A percentile compares a stretch with the other conserved stretches of the same genome.
Evolutionary conservation across 2,888 invertebrate species (phyloP).

Genomic region (Dastarcus helophoroides): DNA sequence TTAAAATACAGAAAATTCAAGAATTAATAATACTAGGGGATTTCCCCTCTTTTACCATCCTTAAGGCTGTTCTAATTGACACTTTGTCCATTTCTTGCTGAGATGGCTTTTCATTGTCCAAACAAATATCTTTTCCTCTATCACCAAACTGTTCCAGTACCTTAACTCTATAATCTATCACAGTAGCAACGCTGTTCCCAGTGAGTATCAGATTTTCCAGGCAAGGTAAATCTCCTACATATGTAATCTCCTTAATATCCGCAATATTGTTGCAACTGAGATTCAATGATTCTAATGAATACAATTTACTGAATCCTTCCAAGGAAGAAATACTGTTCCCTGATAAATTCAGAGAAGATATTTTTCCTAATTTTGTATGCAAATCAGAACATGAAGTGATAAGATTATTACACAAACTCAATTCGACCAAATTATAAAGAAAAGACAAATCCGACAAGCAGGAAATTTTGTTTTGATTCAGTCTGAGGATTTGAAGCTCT

Average conservation of each 20-base stretch:
- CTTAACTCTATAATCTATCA: constrained; percentile 81
- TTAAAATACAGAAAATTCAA: too few relatives aligned
- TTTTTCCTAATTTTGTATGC: constrained; percentile 78
- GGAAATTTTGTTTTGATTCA: constrained; percentile 69
- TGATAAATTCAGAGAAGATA: constrained; percentile 73
- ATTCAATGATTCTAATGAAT: constrained; percentile 76
- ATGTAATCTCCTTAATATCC: constrained; percentile 68
- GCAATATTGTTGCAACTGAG: constrained; percentile 75
- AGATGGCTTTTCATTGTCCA: constrained; percentile 81
- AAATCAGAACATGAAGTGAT: constrained; percentile 62
- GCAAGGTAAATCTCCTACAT: constrained; percentile 72
- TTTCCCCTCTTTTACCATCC: constrained; percentile 49
- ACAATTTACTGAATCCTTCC: constrained; percentile 66
- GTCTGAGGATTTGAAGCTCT: constrained; percentile 54
- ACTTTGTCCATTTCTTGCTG: constrained; percentile 87
- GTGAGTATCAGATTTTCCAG: constrained; percentile 77
- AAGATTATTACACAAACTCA: constrained; percentile 72
- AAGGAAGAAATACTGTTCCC: constrained; percentile 69
- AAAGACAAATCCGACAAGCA: constrained; percentile 66
- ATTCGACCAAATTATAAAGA: constrained; percentile 60
- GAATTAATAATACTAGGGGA: constrained; percentile 17
- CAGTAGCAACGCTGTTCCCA: constrained; percentile 80
- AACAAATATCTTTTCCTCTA: constrained; percentile 68
- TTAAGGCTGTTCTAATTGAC: constrained; percentile 76
- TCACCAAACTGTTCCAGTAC: constrained; percentile 79